Base-by-base conservation (phyloP, 1,140 invertebrate species). In the Ridgeia piscesae region DNA sequence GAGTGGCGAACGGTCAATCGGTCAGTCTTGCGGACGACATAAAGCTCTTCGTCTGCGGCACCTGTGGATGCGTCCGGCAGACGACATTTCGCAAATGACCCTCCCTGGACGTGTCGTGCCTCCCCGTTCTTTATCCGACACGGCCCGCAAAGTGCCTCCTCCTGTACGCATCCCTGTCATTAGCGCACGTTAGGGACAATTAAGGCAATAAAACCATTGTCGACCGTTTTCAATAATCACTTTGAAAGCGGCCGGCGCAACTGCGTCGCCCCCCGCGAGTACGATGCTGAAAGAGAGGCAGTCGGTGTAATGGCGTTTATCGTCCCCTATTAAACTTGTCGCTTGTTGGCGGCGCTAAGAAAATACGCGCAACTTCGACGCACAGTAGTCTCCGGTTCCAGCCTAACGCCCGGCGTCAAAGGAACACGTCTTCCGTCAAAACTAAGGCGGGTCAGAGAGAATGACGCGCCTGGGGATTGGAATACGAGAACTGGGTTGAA, bases 191-290 rank as follows among this genome's bases (percentile, higher is more conserved):
- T 77, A 77, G 58, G 58, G 58, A 77, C 58, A 77, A 21, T 77
- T 77, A 21, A 77, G 58, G 58, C 58, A 77, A 77, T 77, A 77
- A 77, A 77, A 77, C 58, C 58, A 77, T 77, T 77, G 58, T 77
- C 58, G 58, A 77, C 58, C 58, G 58, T 77, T 77, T 77, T 77
- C 58, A 77, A 77, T 77, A 77, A 77, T 77, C 58, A 77, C 58
- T 77, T 77, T 77, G 58, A 77, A 77, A 77, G 58, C 58, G 58
- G 58, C 58, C 58, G 11, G 58, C 58, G 58, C 14, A 77, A 77
- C 58, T 77, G 8, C 2, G 58, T 21, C 58, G 58, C 58, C 58
- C 17, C 58, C 17, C 58, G 58, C 58, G 58, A 77, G 58, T 17
- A 21, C 58, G 58, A 77, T 21, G 58, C 58, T 77, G 17, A 77